These are phyloP conservation scores for Nycticebus coucang DNA, from an alignment of 2,113 vertebrate genomes.

Conservation along the genomic window DNA sequence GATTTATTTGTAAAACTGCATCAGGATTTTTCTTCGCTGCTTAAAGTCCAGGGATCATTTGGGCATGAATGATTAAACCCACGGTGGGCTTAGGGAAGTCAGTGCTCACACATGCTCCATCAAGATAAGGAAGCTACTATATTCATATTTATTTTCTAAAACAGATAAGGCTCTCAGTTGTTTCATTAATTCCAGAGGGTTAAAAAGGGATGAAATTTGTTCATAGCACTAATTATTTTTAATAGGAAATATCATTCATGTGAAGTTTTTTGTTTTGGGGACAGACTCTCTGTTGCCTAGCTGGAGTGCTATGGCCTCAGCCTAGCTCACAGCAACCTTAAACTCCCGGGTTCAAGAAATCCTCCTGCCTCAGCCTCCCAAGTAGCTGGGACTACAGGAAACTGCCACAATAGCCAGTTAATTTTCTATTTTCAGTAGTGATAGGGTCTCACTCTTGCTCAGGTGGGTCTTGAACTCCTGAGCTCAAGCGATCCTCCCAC, in stretches of 20 bases:
- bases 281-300: too few relatives aligned
- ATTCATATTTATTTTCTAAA: constrained; percentile 56
- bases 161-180: neutral
- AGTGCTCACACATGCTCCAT: neutral
- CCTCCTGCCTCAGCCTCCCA: too few relatives aligned
- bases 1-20: constrained; percentile 49
- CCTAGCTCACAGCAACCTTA: too few relatives aligned
- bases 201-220: constrained; percentile 56
- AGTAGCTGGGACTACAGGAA: too few relatives aligned
- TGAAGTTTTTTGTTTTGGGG: too few relatives aligned
- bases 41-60: constrained; percentile 45
- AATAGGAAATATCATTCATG: constrained; percentile 54
- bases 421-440: too few relatives aligned
- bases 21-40: constrained; percentile 49
- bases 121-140: neutral
- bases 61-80: neutral
- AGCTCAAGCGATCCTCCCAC: too few relatives aligned
- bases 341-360: too few relatives aligned
- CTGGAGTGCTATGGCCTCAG: too few relatives aligned
- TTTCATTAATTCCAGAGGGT: constrained; percentile 55
- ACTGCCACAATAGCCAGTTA: too few relatives aligned
- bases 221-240: constrained; percentile 36
- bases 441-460: too few relatives aligned
- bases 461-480: too few relatives aligned
- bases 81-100: neutral